Conservation (phyloP, 2,113 vertebrate species). For the Oryzias javanicus region DNA sequence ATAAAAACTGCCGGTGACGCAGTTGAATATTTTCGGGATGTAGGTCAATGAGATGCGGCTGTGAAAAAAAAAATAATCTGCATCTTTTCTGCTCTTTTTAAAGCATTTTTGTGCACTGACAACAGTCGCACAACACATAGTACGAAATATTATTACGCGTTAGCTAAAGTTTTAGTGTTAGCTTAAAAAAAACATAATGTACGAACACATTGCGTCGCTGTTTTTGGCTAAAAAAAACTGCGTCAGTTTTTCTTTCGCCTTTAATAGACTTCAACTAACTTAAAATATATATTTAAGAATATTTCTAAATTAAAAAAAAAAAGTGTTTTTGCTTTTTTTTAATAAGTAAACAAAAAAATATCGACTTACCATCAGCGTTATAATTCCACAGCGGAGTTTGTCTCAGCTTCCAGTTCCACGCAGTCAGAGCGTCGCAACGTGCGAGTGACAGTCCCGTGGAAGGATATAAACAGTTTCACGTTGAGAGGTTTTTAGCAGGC, state of each 20-base stretch:
- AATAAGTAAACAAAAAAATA: no score
- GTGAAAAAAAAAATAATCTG: conserved; percentile 11
- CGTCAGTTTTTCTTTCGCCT: no score
- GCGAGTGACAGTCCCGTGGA: conserved; percentile 15
- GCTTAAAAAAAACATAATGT: no score
- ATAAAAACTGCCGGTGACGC: conserved; percentile 38
- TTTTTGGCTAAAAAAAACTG: no score
- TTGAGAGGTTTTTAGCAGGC: conserved; percentile 4
- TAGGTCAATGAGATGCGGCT: conserved; percentile 62
- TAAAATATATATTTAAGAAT: neutral
- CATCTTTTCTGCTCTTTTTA: conserved; percentile 10
- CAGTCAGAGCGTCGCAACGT: neutral
- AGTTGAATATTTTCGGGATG: conserved; percentile 37
- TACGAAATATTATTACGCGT: no score
- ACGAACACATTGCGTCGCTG: no score
- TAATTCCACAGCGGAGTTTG: conserved; percentile 1
- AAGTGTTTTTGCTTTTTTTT: no score
- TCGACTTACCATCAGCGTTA: conserved; percentile 59
- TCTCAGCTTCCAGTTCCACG: neutral
- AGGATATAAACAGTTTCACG: conserved; percentile 23
- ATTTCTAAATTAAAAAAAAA: neutral
- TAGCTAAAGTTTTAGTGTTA: no score
- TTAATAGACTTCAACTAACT: no score
- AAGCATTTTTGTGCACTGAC: neutral
- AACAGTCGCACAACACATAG: neutral